A percentile compares a stretch with the other conserved stretches of the same genome.
phyloP scores from a whole-genome alignment of 2,797 vertebrate species.

The Scomberomorus guttatus region DNA sequence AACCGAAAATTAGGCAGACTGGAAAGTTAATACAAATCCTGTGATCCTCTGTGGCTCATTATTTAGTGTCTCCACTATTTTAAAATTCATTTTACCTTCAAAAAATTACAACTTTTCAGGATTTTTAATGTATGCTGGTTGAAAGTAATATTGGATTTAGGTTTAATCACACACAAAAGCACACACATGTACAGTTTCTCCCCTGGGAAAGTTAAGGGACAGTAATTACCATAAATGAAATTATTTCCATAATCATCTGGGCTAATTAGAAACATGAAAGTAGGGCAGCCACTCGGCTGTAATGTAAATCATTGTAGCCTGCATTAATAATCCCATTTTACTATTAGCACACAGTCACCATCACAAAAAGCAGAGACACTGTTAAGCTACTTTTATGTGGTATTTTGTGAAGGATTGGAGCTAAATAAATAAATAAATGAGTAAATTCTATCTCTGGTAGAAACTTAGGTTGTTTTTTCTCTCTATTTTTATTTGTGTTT shows the following conservation, averaged over 20 bases:
- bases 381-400: background rate
- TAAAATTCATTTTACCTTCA: background rate
- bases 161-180: slow-evolving; percentile 37
- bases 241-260: slow-evolving; percentile 46
- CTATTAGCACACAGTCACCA: background rate
- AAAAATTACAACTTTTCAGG: background rate
- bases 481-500: no score
- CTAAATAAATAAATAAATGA: background rate
- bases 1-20: slow-evolving; percentile 11
- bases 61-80: background rate
- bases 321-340: slow-evolving; percentile 14
- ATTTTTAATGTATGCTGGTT: background rate
- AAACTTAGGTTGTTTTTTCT: background rate
- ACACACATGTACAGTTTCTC: background rate
- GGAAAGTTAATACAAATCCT: slow-evolving; percentile 26
- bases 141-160: slow-evolving; percentile 21
- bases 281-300: slow-evolving; percentile 22
- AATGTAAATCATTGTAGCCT: slow-evolving; percentile 33
- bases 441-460: background rate
- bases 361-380: background rate
- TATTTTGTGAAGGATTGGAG: background rate
- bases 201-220: slow-evolving; percentile 2
- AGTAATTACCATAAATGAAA: slow-evolving; percentile 50
- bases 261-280: slow-evolving; percentile 54
- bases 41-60: slow-evolving; percentile 23